Evolutionary conservation across 2,888 invertebrate species (phyloP).

Genomic region (Meteorus colon): DNA sequence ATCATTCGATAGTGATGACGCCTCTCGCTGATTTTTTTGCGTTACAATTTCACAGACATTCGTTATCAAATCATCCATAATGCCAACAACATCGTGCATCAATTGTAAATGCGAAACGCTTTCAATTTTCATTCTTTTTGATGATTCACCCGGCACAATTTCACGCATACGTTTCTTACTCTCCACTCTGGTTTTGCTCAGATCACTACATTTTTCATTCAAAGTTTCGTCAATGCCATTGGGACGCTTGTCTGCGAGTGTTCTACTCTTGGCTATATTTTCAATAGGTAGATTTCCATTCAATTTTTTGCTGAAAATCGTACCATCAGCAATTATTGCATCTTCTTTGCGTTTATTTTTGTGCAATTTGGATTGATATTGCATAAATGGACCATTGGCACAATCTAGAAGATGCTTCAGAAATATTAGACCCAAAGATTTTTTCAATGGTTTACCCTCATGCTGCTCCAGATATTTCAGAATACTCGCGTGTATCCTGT

Average conservation of each 20-base stretch:
- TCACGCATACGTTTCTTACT: constrained; percentile 59
- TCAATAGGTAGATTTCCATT: constrained; percentile 51
- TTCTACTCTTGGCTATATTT: constrained; percentile 58
- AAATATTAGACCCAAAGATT: constrained; percentile 78
- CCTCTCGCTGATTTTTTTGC: constrained; percentile 50
- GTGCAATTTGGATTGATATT: constrained; percentile 73
- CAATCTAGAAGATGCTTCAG: constrained; percentile 76
- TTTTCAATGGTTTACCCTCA: constrained; percentile 80
- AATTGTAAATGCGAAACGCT: constrained; percentile 66
- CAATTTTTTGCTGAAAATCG: constrained; percentile 45
- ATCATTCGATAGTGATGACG: constrained; percentile 49
- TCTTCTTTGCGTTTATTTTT: constrained; percentile 60
- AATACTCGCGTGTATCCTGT: constrained; percentile 91
- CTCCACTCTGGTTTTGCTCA: constrained; percentile 56
- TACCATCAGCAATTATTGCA: constrained; percentile 48
- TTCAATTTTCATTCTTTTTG: constrained; percentile 64
- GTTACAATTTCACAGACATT: constrained; percentile 66
- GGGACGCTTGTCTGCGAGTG: constrained; percentile 54
- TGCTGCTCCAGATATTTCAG: constrained; percentile 88
- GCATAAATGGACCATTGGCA: constrained; percentile 74
- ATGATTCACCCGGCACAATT: constrained; percentile 51
- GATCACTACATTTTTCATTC: constrained; percentile 52
- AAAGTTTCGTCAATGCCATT: constrained; percentile 64
- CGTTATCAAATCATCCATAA: constrained; percentile 69
- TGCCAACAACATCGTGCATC: constrained; percentile 70